Conservation (phyloP, 2,113 vertebrate species). For the Chamaea fasciata region DNA sequence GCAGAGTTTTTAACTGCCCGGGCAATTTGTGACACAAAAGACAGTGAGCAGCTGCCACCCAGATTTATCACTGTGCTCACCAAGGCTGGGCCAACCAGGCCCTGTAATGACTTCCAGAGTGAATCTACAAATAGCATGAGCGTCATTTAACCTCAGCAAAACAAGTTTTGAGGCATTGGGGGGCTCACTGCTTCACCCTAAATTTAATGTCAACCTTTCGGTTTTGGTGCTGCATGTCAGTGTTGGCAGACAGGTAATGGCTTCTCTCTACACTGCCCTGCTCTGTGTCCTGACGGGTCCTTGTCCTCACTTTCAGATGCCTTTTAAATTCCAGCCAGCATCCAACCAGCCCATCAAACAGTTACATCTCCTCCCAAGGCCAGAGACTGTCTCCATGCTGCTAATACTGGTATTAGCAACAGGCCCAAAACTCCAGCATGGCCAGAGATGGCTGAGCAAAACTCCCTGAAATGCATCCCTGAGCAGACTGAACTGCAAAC, state of each 20-base stretch:
- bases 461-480: not conserved
- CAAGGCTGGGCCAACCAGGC: not conserved
- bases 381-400: not conserved
- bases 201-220: not conserved
- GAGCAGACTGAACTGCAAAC: not conserved
- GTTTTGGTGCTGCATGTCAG: not conserved
- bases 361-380: not conserved
- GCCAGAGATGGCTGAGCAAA: not conserved
- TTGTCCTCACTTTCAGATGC: not conserved
- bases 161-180: not conserved
- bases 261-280: not conserved
- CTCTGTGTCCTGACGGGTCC: not conserved
- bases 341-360: not conserved
- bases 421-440: not conserved
- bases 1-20: not conserved
- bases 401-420: not conserved
- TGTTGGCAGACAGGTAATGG: not conserved
- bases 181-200: not conserved
- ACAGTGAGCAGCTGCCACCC: not conserved
- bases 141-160: not conserved
- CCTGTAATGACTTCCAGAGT: not conserved
- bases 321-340: not conserved
- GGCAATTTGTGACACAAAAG: not conserved
- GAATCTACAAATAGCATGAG: not conserved
- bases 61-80: not conserved